Evolutionary conservation across 2,888 invertebrate species (phyloP), one percentile per base, ranked within the genome.

Genomic region (Acleris emargana): DNA sequence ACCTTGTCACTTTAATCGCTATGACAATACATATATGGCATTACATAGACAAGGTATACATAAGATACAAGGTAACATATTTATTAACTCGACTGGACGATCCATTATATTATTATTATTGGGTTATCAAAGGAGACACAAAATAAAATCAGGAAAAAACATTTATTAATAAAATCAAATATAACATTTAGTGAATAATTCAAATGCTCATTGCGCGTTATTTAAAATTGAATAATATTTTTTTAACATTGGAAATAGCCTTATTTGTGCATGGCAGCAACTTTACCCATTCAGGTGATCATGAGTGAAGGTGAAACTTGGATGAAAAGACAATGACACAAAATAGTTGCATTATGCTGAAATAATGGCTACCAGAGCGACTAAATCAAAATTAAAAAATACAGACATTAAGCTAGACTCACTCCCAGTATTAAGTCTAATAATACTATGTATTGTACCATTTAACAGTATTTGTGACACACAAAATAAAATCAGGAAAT

Each of bases 351-450:
- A 11, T 18, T 5, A 18, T 13, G 38, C 53, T 53, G 38, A 45
- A 45, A 28, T 9, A 17, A n/a, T 49, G 28, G 64, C 64, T 60
- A 17, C 64, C 64, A 42, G 59, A 64, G 64, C 64, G 5, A 45
- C 7, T 42, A 13, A 38, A 28, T 28, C 51, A 28, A 54, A 49
- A 32, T 53, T 53, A 58, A 53, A 43, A 28, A 50, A 64, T 17
- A 58, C 50, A 58, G 47, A 43, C 22, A 32, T 60, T 51, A 32
- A 64, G 62, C 67, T 72, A 71, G 71, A 74, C 74, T 75, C 78
- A 76, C 77, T 70, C 67, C 51, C 62, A 72, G 71, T 72, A 72
- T 80, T 84, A 82, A 86, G 82, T 86, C 75, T 80, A 79, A 77
- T 83, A 84, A 83, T 83, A 84, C 78, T 81, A 79, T 68, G 60